Percentiles rank a stretch among this genome's conserved stretches.
Conservation (phyloP, 2,888 invertebrate species). For the Esperia sulphurella region DNA sequence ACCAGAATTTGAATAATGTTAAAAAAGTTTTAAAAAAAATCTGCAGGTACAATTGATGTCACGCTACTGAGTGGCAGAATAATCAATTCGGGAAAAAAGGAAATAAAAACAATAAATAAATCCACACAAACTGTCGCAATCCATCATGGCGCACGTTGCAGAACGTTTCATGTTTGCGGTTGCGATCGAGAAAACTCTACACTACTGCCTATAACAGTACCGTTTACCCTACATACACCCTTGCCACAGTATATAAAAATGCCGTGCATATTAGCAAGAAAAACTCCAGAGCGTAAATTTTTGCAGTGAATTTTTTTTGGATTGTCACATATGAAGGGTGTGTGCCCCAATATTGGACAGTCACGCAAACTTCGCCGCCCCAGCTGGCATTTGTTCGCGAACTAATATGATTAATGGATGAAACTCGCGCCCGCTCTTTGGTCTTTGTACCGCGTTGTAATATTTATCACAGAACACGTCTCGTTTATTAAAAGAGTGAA, state of each 20-base stretch:
- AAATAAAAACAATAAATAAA: conserved; percentile 33
- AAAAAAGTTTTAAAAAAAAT: no score
- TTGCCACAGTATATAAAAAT: conserved; percentile 6
- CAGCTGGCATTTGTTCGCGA: conserved; percentile 51
- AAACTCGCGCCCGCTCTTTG: conserved; percentile 46
- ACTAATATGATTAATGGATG: conserved; percentile 59
- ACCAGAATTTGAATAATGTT: no score
- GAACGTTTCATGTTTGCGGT: conserved; percentile 29
- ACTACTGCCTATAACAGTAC: conserved; percentile 13
- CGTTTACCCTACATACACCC: conserved; percentile 18
- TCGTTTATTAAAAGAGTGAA: conserved; percentile 25
- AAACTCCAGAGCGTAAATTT: conserved; percentile 1
- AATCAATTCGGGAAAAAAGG: conserved; percentile 8
- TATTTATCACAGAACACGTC: conserved; percentile 30
- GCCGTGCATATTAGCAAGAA: not conserved
- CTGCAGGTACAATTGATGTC: not conserved
- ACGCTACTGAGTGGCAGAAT: not conserved
- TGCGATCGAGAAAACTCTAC: conserved; percentile 28
- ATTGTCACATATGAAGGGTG: conserved; percentile 20
- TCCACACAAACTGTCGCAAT: conserved; percentile 34
- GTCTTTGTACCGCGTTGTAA: conserved; percentile 36
- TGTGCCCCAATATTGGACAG: conserved; percentile 35
- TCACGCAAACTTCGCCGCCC: conserved; percentile 37
- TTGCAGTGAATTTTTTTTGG: conserved; percentile 9
- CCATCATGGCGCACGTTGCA: conserved; percentile 32